Evolutionary conservation across 2,888 invertebrate genomes (phyloP).

Genomic region (Mythimna impura): DNA sequence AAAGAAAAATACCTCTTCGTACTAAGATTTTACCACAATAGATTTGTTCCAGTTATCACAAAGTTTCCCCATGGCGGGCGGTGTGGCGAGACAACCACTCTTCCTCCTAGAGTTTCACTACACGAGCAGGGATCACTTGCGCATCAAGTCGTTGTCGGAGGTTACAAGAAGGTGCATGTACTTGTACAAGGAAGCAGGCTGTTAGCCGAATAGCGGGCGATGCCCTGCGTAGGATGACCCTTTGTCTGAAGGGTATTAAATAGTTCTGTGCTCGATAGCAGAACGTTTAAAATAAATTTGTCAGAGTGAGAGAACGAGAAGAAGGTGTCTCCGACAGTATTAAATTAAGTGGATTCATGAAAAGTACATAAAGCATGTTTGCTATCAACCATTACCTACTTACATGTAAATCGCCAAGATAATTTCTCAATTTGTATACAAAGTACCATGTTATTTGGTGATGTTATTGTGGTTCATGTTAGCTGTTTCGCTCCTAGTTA

Average conservation of each 20-base stretch:
- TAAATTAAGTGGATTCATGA: conserved; percentile 10
- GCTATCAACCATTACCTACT: conserved; percentile 16
- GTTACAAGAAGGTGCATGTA: conserved; percentile 63
- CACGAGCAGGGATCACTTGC: conserved; percentile 30
- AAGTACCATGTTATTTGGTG: conserved; percentile 3
- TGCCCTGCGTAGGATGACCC: conserved; percentile 85
- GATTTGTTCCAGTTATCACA: conserved; percentile 12
- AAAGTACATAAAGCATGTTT: conserved; percentile 12
- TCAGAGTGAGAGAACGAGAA: conserved; percentile 15
- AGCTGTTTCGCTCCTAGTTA: not conserved
- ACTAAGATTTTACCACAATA: conserved; percentile 5
- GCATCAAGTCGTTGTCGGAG: conserved; percentile 35
- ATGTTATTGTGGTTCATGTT: conserved; percentile 8
- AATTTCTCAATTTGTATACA: conserved; percentile 19
- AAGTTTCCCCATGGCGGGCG: not conserved
- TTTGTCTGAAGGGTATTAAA: conserved; percentile 74
- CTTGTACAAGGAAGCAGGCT: conserved; percentile 73
- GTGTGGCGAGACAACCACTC: conserved; percentile 10
- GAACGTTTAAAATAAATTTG: conserved; percentile 38
- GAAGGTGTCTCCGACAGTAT: not conserved
- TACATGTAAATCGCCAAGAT: conserved; percentile 6
- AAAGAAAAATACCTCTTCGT: not conserved
- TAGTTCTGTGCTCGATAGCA: conserved; percentile 56
- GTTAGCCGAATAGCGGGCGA: conserved; percentile 78
- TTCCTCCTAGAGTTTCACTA: conserved; percentile 34